A percentile compares a stretch with the other conserved stretches of the same genome.
phyloP scores from a whole-genome alignment of 2,888 invertebrate genomes.

The Acheta domesticus region DNA sequence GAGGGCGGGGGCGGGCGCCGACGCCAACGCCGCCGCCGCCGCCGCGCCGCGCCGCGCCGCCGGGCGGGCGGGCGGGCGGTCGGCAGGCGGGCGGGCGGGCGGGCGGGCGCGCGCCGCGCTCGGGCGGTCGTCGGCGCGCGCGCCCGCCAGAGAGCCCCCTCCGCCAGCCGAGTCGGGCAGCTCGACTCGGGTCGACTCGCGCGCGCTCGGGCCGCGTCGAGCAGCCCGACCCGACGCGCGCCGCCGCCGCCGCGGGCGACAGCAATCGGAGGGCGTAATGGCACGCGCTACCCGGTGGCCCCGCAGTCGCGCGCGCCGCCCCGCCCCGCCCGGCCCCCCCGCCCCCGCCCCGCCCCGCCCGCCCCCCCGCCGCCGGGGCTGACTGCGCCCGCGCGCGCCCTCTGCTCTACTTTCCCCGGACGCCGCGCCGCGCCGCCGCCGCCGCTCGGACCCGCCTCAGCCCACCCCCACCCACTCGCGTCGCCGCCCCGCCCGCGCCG shows the following conservation, averaged over 20 bases:
- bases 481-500: not conserved
- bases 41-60: slow-evolving; percentile 9
- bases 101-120: not conserved
- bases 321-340: not conserved
- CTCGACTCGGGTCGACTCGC: not conserved
- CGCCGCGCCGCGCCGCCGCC: not conserved
- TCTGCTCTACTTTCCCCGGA: not conserved
- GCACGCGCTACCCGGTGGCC: slow-evolving; percentile 18
- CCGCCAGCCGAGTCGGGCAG: not conserved
- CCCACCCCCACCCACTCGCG: not conserved
- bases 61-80: not conserved
- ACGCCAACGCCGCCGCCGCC: not conserved
- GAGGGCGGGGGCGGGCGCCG: slow-evolving; percentile 5
- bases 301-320: slow-evolving; percentile 10
- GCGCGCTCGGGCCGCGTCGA: not conserved
- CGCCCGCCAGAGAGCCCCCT: not conserved
- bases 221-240: not conserved
- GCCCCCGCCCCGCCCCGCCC: no score
- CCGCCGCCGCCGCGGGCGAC: slow-evolving; percentile 1
- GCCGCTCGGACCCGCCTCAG: not conserved
- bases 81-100: not conserved
- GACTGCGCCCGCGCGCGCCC: not conserved
- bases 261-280: slow-evolving; percentile 18
- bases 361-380: not conserved
- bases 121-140: not conserved